These are phyloP conservation scores for Vanacampus margaritifer DNA, from an alignment of 2,113 vertebrate species.

Conservation along the genomic window DNA sequence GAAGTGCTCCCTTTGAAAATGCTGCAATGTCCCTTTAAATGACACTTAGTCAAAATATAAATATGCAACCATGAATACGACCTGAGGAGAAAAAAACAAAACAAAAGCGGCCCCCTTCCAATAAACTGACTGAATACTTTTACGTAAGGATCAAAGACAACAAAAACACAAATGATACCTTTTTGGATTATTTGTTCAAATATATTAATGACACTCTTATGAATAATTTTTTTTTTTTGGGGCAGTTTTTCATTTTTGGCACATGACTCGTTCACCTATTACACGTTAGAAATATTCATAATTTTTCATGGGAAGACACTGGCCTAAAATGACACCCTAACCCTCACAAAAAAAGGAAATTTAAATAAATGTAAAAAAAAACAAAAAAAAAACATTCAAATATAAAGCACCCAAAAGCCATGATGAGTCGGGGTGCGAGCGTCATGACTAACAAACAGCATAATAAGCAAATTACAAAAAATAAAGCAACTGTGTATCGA, in stretches of 20 bases:
- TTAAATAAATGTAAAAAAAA: neutral
- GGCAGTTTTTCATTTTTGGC: neutral
- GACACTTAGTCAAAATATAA: no score
- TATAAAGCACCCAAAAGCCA: conserved; percentile 8
- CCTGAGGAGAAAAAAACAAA: neutral
- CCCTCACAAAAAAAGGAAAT: no score
- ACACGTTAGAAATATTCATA: neutral
- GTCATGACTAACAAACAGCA: conserved; percentile 44
- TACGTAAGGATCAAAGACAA: neutral
- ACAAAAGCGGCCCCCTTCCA: neutral
- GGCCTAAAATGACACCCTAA: neutral
- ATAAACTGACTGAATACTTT: neutral
- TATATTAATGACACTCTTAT: neutral
- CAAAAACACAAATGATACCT: neutral
- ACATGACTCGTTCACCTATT: neutral
- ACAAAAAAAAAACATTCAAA: neutral
- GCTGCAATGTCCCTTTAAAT: no score
- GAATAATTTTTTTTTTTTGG: neutral
- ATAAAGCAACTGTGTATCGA: conserved; percentile 54
- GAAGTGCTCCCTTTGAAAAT: no score
- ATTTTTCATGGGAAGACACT: neutral
- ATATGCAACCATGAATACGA: no score
- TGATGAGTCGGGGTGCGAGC: conserved; percentile 33
- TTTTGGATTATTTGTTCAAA: neutral
- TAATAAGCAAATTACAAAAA: conserved; percentile 1